A percentile compares a stretch with the other conserved stretches of the same genome.
phyloP scores from a whole-genome alignment of 2,888 invertebrate genomes.

The Temnothorax unifasciatus region DNA sequence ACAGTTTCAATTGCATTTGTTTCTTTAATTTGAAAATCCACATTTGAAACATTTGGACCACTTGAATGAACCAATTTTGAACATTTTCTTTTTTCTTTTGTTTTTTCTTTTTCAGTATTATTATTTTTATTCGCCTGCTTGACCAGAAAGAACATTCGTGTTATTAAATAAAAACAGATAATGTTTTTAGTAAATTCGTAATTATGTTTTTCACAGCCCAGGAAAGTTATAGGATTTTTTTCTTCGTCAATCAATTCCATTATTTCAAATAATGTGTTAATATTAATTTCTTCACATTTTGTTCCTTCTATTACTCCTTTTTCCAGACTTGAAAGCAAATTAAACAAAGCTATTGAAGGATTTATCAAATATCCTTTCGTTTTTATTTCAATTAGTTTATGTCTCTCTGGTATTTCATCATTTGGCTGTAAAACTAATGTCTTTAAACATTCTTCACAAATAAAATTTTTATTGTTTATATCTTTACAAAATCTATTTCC shows the following conservation, averaged over 20 bases:
- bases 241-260: neutral
- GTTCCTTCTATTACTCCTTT: neutral
- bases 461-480: neutral
- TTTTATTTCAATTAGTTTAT: conserved; percentile 29
- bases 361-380: conserved; percentile 7
- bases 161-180: conserved; percentile 20
- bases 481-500: neutral
- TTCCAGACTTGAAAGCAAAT: neutral
- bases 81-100: conserved; percentile 10
- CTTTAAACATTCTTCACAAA: conserved; percentile 3
- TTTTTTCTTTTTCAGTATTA: neutral
- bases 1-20: neutral
- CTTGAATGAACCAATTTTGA: neutral
- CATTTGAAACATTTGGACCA: too few species aligned
- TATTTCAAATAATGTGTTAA: conserved; percentile 11
- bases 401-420: neutral
- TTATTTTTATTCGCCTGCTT: neutral
- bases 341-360: neutral
- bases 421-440: neutral
- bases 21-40: neutral
- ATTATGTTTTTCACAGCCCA: neutral
- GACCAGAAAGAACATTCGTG: neutral
- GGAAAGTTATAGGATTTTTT: neutral
- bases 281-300: neutral
- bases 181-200: conserved; percentile 3